Conservation (phyloP, 2,888 invertebrate genomes). For the Parnassius smintheus region DNA sequence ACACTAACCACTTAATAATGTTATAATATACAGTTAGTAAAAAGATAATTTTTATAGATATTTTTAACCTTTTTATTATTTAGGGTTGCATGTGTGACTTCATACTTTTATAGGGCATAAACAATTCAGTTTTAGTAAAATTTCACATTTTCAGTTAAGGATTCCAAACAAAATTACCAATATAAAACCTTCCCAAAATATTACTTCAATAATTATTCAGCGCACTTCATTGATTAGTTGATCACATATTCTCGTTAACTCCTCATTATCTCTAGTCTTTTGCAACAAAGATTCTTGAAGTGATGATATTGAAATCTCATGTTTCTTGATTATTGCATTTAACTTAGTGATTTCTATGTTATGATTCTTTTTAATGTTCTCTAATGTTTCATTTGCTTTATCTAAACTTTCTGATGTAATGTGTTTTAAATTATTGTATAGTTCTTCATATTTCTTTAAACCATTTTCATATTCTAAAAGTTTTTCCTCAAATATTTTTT, state of each 20-base stretch:
- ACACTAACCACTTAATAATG: too few relatives aligned
- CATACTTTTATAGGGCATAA: too few relatives aligned
- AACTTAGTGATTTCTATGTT: conserved; percentile 90
- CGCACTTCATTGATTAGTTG: conserved; percentile 87
- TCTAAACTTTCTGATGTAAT: conserved; percentile 92
- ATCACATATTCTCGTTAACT: conserved; percentile 94
- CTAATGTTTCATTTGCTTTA: conserved; percentile 88
- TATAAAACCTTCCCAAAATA: conserved; percentile 5
- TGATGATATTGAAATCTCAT: conserved; percentile 92
- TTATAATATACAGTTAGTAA: too few relatives aligned
- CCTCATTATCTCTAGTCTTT: conserved; percentile 93
- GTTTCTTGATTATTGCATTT: conserved; percentile 91
- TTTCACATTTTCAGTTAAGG: too few relatives aligned
- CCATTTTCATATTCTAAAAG: conserved; percentile 85
- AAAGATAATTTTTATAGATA: too few relatives aligned
- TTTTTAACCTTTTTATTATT: too few relatives aligned
- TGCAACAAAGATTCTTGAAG: conserved; percentile 91
- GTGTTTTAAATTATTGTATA: conserved; percentile 91
- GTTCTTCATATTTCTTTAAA: conserved; percentile 87
- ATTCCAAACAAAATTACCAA: too few relatives aligned
- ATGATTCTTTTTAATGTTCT: conserved; percentile 85
- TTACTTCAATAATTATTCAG: conserved; percentile 32
- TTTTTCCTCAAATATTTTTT: conserved; percentile 85
- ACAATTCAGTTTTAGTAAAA: too few relatives aligned
- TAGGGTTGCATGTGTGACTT: too few relatives aligned